Conservation (phyloP, 23 tunicate species). For the Trididemnum clinides region DNA sequence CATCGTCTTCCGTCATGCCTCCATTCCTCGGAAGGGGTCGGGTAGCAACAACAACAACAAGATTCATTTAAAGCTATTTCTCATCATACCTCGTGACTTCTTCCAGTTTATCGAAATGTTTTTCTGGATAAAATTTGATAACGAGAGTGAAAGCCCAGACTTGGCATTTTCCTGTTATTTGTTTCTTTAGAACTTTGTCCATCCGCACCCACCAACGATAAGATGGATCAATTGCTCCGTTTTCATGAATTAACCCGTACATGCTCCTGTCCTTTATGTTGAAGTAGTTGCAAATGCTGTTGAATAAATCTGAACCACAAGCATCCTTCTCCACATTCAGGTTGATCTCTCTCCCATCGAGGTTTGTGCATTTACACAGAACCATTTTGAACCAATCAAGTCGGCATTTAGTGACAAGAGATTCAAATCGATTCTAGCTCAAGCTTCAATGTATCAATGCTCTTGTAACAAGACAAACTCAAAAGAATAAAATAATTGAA, state of each 20-base stretch:
- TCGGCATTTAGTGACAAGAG: no score
- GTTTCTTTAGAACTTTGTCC: conserved; percentile 59
- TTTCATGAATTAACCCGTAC: conserved; percentile 66
- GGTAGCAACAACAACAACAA: no score
- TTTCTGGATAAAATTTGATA: conserved; percentile 68
- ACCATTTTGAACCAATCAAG: conserved; percentile 37
- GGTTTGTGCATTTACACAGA: conserved; percentile 69
- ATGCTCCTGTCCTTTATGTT: conserved; percentile 39
- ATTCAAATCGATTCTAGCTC: no score
- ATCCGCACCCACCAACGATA: conserved; percentile 86
- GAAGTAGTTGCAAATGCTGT: conserved; percentile 75
- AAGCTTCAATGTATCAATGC: no score
- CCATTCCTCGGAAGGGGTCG: no score
- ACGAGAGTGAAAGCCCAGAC: conserved; percentile 83
- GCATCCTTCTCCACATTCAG: conserved; percentile 67
- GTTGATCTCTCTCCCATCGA: conserved; percentile 70
- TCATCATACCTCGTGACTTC: neutral
- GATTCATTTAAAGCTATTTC: no score
- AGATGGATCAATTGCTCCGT: conserved; percentile 51
- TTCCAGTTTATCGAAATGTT: conserved; percentile 11
- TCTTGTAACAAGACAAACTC: no score
- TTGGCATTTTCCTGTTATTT: conserved; percentile 77
- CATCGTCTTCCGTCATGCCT: no score
- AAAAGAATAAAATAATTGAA: no score
- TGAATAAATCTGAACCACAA: conserved; percentile 61